Evolutionary conservation across 2,888 invertebrate species (phyloP).

Genomic region (Zaprionus lineosus): DNA sequence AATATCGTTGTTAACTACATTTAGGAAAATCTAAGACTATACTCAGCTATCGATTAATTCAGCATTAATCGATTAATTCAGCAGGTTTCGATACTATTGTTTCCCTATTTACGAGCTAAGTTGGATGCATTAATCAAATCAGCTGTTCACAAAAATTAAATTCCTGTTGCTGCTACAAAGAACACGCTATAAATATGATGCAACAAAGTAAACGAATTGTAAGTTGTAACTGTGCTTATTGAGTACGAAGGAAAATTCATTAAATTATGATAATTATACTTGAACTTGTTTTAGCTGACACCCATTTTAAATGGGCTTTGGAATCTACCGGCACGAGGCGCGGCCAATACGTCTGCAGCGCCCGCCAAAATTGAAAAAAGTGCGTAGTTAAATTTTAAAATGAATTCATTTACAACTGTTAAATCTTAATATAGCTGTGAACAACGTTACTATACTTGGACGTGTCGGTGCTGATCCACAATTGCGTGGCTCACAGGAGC

Average conservation of each 20-base stretch:
- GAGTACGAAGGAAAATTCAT: background rate
- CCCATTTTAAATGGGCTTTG: constrained; percentile 47
- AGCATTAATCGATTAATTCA: too few species aligned
- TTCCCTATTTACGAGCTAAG: constrained; percentile 21
- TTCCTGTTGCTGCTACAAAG: constrained; percentile 27
- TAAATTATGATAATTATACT: background rate
- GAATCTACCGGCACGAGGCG: constrained; percentile 52
- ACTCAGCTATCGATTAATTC: too few species aligned
- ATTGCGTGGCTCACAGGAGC: constrained; percentile 90
- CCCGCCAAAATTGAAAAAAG: constrained; percentile 80
- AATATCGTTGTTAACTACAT: too few species aligned
- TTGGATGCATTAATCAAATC: constrained; percentile 24
- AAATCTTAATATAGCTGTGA: too few species aligned
- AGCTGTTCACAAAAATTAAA: constrained; percentile 37
- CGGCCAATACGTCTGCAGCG: constrained; percentile 45
- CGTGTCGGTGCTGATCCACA: constrained; percentile 95
- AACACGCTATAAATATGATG: constrained; percentile 48
- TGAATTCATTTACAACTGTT: background rate
- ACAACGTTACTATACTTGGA: constrained; percentile 92
- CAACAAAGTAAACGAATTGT: constrained; percentile 65
- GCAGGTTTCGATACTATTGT: too few species aligned
- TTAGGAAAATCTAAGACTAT: too few species aligned
- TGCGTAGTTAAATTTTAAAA: constrained; percentile 25
- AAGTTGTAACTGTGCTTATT: constrained; percentile 25
- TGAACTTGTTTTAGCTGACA: constrained; percentile 31